Evolutionary conservation across 2,888 invertebrate genomes (phyloP), one percentile per base, ranked within the genome.

Genomic region (Coenonympha arcania): DNA sequence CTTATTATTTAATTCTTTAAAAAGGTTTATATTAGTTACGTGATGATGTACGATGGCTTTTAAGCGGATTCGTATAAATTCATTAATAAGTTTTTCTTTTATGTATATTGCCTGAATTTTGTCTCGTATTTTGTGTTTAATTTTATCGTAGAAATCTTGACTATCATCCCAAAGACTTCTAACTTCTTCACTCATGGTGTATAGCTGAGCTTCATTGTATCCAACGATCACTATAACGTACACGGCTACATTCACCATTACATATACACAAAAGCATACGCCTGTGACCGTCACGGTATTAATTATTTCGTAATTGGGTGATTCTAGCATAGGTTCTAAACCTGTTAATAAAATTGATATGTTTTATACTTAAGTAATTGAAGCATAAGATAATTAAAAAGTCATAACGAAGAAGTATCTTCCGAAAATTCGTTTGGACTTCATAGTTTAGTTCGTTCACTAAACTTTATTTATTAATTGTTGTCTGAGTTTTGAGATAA

Each of bases 301-400:
- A 2, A n/a, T 68, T 45, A 77, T 61, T 56, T 79, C 74, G 41
- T 67, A 78, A 54, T 77, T 73, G 1, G 78, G 78, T 4, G 73
- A 62, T 45, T 73, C 66, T 2, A 59, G 53, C 63, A 71, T 71
- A 6, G 79, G 79, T 24, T 76, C 72, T 2, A 78, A 54, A 53
- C 79, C 79, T 79, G 36, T 19, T n/a, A 11, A 20, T n/a, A 19
- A 36, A 36, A 15, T 13, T 4, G 11, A n/a, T 19, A 18, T 34
- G 6, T 8, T 2, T 13, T 8, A 15, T 22, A 13, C 8, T n/a
- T n/a, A n/a, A n/a, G n/a, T n/a, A n/a, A n/a, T n/a, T n/a, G 24
- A 9, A 6, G 2, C n/a, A 26, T 26, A 26, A 26, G 9, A 9
- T 9, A 9, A 26, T 9, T 3, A 26, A 4, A 26, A 9, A 2